A percentile compares a stretch with the other conserved stretches of the same genome.
Evolutionary conservation across 1,140 invertebrate species (phyloP).

Genomic region (Berghia stephanieae): DNA sequence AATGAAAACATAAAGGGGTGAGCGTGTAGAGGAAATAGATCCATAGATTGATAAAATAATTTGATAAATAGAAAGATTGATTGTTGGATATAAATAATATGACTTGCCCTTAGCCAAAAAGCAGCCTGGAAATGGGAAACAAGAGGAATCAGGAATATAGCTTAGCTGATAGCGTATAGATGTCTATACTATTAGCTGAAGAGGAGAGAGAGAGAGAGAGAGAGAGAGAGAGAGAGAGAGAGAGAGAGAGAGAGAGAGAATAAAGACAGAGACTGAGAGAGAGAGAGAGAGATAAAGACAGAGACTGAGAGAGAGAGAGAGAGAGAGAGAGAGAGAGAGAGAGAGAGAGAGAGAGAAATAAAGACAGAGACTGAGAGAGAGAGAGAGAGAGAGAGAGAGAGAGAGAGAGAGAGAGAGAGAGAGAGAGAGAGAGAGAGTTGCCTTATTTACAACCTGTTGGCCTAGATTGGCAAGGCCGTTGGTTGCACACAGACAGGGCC

Average conservation of each 20-base stretch:
- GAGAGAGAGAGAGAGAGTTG: background rate
- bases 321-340: background rate
- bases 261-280: background rate
- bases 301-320: slow-evolving; percentile 10
- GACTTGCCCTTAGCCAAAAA: too few species aligned
- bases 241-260: slow-evolving; percentile 14
- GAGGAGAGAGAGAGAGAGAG: too few species aligned
- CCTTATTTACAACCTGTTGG: background rate
- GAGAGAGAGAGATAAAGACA: slow-evolving; percentile 20
- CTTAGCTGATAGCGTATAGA: too few species aligned
- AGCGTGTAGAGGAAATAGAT: too few species aligned
- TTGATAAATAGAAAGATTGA: too few species aligned
- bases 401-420: background rate
- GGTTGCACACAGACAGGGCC: background rate
- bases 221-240: background rate
- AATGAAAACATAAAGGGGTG: too few species aligned
- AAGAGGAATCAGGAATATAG: too few species aligned
- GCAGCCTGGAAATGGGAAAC: too few species aligned
- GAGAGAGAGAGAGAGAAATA: slow-evolving; percentile 16
- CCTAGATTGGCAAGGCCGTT: background rate
- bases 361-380: background rate
- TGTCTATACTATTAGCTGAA: too few species aligned
- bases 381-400: background rate
- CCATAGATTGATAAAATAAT: too few species aligned
- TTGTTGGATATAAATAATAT: too few species aligned